phyloP scores from a whole-genome alignment of 2,888 invertebrate genomes.

The Lomographa bimaculata region DNA sequence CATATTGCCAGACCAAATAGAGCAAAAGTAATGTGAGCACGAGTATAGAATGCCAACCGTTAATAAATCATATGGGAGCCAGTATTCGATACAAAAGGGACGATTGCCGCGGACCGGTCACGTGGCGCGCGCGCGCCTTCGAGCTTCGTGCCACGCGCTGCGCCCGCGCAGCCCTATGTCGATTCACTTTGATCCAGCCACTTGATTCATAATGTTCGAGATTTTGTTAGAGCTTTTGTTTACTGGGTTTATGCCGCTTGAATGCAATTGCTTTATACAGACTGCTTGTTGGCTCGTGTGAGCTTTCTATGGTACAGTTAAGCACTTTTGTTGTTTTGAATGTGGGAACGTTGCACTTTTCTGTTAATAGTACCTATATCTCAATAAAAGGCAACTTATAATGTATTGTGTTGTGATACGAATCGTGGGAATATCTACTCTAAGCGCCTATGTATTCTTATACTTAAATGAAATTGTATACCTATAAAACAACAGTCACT shows the following conservation, averaged over 20 bases:
- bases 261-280: no score
- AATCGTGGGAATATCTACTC: no score
- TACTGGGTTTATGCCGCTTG: conserved; percentile 5
- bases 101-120: conserved; percentile 69
- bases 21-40: conserved; percentile 25
- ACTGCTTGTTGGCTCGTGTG: not conserved
- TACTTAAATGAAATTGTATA: no score
- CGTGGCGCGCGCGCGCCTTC: conserved; percentile 72
- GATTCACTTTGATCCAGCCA: conserved; percentile 24
- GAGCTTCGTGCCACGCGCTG: conserved; percentile 66
- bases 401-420: no score
- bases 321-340: conserved; percentile 5
- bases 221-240: conserved; percentile 11
- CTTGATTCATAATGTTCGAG: conserved; percentile 11
- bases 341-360: conserved; percentile 1
- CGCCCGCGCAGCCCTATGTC: conserved; percentile 44
- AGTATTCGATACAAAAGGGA: conserved; percentile 68
- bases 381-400: no score
- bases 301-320: conserved; percentile 2
- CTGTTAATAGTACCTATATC: no score
- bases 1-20: conserved; percentile 20
- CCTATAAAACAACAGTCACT: no score
- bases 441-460: no score
- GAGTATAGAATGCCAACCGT: conserved; percentile 34
- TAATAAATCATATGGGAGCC: conserved; percentile 43